Evolutionary conservation across 1,140 invertebrate species (phyloP).

Genomic region (Procambarus virginalis): DNA sequence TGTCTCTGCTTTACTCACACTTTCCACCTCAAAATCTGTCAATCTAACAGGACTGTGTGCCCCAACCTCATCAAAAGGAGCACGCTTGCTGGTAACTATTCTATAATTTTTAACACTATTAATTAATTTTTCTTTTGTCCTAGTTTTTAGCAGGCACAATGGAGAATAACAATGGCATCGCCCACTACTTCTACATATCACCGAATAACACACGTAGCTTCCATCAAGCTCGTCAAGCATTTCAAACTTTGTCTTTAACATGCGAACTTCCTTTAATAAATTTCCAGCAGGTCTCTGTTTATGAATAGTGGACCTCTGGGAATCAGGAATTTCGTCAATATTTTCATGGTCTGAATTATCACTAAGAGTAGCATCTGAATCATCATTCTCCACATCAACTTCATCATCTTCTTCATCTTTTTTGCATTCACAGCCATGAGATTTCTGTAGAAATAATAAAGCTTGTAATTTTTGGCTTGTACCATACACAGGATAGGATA

Average conservation of each 20-base stretch:
- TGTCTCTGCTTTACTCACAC: slow-evolving; percentile 39
- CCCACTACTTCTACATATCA: slow-evolving; percentile 48
- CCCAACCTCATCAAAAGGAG: slow-evolving; percentile 64
- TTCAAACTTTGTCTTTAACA: slow-evolving; percentile 68
- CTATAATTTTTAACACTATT: slow-evolving; percentile 68
- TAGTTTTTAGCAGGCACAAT: slow-evolving; percentile 57
- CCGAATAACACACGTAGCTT: slow-evolving; percentile 63
- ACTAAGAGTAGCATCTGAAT: slow-evolving; percentile 72
- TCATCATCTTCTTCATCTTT: slow-evolving; percentile 72
- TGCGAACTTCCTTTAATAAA: slow-evolving; percentile 67
- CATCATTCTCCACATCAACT: slow-evolving; percentile 74
- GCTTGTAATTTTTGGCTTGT: not conserved
- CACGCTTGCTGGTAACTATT: slow-evolving; percentile 68
- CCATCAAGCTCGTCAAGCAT: slow-evolving; percentile 67
- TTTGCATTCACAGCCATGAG: not conserved
- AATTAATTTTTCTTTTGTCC: slow-evolving; percentile 64
- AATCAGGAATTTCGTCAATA: slow-evolving; percentile 66
- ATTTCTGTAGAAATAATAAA: slow-evolving; percentile 1
- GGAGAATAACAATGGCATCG: slow-evolving; percentile 67
- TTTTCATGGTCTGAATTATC: slow-evolving; percentile 70
- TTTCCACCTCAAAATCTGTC: slow-evolving; percentile 46
- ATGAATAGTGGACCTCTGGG: slow-evolving; percentile 67
- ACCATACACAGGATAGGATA: not conserved
- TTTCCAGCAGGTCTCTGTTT: slow-evolving; percentile 69
- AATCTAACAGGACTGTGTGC: slow-evolving; percentile 56